These are phyloP conservation scores for Mormyrus lacerda DNA, from an alignment of 2,113 vertebrate species.

Conservation along the genomic window DNA sequence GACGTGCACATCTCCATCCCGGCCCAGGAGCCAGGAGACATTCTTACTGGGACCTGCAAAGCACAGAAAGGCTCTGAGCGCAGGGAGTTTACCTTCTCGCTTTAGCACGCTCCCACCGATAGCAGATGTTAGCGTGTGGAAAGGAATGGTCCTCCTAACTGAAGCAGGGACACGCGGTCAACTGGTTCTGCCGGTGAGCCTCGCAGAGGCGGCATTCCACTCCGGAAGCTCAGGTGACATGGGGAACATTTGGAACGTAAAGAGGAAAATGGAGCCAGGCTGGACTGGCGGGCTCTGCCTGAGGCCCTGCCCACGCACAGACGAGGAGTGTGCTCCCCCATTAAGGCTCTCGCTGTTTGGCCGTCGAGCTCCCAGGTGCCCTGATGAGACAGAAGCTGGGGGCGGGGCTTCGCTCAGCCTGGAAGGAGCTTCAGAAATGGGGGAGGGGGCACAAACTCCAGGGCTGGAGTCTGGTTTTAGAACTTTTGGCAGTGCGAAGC, in stretches of 20 bases:
- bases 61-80: not conserved
- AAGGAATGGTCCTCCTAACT: not conserved
- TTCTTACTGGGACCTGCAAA: constrained; percentile 50
- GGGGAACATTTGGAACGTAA: constrained; percentile 51
- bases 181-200: constrained; percentile 8
- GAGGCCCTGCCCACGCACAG: not conserved
- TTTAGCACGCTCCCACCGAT: not conserved
- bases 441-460: not conserved
- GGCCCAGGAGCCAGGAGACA: constrained; percentile 61
- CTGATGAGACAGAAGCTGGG: not conserved
- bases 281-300: constrained; percentile 29
- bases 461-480: not conserved
- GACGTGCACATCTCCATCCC: constrained; percentile 62
- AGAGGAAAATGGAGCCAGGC: constrained; percentile 44
- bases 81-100: not conserved
- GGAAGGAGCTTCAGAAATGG: not conserved
- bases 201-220: not conserved
- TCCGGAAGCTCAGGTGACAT: constrained; percentile 21
- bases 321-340: not conserved
- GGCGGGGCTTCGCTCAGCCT: not conserved
- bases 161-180: not conserved
- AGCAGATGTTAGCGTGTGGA: not conserved
- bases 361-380: not conserved
- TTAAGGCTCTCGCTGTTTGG: not conserved
- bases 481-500: not conserved